Conservation (phyloP, 92 coral and sea anemone genomes). For the Palythoa grandiflora region DNA sequence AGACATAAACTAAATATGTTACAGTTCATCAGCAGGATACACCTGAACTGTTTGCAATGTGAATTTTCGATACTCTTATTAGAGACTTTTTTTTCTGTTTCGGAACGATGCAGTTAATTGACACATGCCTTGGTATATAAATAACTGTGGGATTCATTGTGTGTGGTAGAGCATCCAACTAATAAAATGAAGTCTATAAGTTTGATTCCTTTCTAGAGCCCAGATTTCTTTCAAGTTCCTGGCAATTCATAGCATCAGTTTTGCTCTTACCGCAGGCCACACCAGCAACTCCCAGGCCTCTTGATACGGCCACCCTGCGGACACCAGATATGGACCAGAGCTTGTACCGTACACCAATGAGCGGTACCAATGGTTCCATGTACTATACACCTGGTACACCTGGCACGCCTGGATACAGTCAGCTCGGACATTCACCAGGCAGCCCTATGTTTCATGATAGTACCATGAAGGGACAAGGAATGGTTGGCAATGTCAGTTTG, state of each 20-base stretch:
- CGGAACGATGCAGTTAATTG: too few relatives aligned
- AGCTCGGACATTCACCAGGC: slow-evolving; percentile 33
- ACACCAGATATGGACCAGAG: slow-evolving; percentile 69
- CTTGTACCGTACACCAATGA: slow-evolving; percentile 37
- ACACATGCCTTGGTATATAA: too few relatives aligned
- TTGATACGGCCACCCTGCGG: slow-evolving; percentile 75
- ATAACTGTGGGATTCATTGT: too few relatives aligned
- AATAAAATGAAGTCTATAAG: too few relatives aligned
- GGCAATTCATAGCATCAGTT: too few relatives aligned
- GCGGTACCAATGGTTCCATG: slow-evolving; percentile 54
- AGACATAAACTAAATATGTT: too few relatives aligned
- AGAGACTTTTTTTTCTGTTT: too few relatives aligned
- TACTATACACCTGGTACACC: slow-evolving; percentile 76
- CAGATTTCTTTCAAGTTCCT: not conserved
- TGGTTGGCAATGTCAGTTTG: slow-evolving; percentile 72
- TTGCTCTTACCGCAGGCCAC: slow-evolving; percentile 61
- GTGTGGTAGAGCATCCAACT: too few relatives aligned
- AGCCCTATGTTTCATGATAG: slow-evolving; percentile 70
- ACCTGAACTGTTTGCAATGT: too few relatives aligned
- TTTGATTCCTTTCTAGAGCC: too few relatives aligned
- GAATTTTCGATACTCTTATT: too few relatives aligned
- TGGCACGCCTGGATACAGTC: slow-evolving; percentile 13
- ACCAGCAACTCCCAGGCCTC: slow-evolving; percentile 64
- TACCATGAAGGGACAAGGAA: slow-evolving; percentile 73
- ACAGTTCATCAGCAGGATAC: too few relatives aligned